Evolutionary conservation across 2,113 vertebrate species (phyloP), one percentile per base, ranked within the genome.

Genomic region (Brachyhypopomus occidentalis): DNA sequence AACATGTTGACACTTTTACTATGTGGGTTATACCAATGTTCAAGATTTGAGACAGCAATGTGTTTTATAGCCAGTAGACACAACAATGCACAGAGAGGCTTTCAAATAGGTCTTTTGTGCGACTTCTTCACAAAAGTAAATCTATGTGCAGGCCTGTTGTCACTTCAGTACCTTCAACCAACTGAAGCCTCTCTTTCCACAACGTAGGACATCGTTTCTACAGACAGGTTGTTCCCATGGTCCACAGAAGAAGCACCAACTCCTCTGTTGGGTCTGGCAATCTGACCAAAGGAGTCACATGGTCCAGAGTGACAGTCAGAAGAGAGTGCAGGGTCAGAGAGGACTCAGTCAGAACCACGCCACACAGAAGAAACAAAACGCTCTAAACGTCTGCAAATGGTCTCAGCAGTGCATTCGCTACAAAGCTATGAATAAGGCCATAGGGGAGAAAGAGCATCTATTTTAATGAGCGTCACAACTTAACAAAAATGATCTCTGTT

Each of bases 381-480:
- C 79, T 87, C 55, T 77, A 79, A 87, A 72, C 55, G 73, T 84
- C 79, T 76, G 30, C 48, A 81, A 86, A 82, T n/a, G 63, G 48
- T 85, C 80, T 86, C 80, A 34, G 74, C 80, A 85, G 78, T 87
- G 84, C 75, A 72, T 85, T 84, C 83, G 72, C 75, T 30, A 1
- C 30, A 30, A 30, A 30, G 52, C 79, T 14, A 25, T 76, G 74
- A 59, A 41, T 60, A 74, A 72, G 77, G 77, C 77, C 70, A 67
- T 71, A 69, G 56, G 85, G 73, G 45, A 86, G 81, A 87, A 34
- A 77, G 74, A 75, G 69, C 71, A 86, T 79, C 80, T 72, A 76
- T 84, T 87, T 82, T 87, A 88, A 88, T 86, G 85, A 89, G 87
- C 72, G 75, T 86, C 85, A 85, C 84, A 85, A 84, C 84, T 86